phyloP scores from a whole-genome alignment of 2,888 invertebrate genomes.

The Neocrepidodera transversa region DNA sequence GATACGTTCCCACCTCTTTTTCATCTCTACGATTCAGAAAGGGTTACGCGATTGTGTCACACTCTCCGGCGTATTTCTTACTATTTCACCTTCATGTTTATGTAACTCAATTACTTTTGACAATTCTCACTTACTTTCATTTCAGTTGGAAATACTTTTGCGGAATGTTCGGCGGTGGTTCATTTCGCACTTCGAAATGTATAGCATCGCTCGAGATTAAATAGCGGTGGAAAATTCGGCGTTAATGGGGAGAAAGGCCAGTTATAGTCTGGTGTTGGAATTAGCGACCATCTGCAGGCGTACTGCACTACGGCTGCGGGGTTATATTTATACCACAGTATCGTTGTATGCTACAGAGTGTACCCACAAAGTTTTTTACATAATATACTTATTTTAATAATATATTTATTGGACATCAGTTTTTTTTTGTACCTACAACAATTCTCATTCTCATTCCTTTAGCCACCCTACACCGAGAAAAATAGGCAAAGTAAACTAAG shows the following conservation, averaged over 20 bases:
- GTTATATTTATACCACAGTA: slow-evolving; percentile 43
- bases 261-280: slow-evolving; percentile 39
- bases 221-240: slow-evolving; percentile 42
- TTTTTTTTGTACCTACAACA: no score
- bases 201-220: slow-evolving; percentile 38
- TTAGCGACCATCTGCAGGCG: slow-evolving; percentile 49
- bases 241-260: slow-evolving; percentile 44
- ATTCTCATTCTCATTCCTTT: no score
- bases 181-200: slow-evolving; percentile 35
- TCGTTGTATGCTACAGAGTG: slow-evolving; percentile 44
- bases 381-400: no score
- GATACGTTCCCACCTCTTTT: slow-evolving; percentile 13
- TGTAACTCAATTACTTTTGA: slow-evolving; percentile 48
- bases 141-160: slow-evolving; percentile 37
- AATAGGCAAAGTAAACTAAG: no score
- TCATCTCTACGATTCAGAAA: background rate
- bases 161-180: slow-evolving; percentile 35
- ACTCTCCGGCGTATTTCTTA: slow-evolving; percentile 39
- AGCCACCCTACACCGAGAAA: no score
- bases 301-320: slow-evolving; percentile 51
- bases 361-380: no score
- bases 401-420: no score
- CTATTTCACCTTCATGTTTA: slow-evolving; percentile 49
- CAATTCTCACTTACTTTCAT: slow-evolving; percentile 42
- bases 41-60: slow-evolving; percentile 30